Evolutionary conservation across 2,113 vertebrate species (phyloP), one percentile per base, ranked within the genome.

Genomic region (Butastur rufipennis): DNA sequence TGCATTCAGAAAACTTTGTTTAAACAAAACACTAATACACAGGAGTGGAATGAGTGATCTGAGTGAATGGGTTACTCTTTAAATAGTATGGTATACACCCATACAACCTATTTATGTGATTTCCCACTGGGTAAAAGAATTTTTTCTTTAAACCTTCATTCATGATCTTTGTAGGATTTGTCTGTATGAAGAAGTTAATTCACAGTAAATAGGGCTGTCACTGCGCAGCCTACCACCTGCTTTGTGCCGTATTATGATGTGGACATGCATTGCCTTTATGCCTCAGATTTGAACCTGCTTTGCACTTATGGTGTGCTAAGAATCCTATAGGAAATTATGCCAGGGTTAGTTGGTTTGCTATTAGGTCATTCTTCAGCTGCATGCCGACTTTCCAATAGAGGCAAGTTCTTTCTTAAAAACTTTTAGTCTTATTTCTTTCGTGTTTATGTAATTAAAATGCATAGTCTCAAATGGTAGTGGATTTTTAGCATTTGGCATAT

Each of bases 331-430:
- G 13, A 55, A 48, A 31, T 92, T 22, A 45, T 45, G 53, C n/a
- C 34, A 62, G 17, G 66, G 13, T 80, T 56, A 34, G 14, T n/a
- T 73, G 2, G 0, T 68, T 86, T 68, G 38, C 40, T 73, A 1
- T 70, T 56, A 47, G 32, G 34, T 74, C 14, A 25, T 81, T 85
- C 11, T 34, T 82, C 36, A 90, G 21, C 55, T 70, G 34, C 36
- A 18, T 0, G 0, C 36, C 58, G 38, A 45, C 45, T 82, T 93
- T 40, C 27, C 14, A 23, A 1, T 10, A 48, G 27, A 72, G 21
- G 10, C 59, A 70, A 71, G 31, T 66, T 77, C 9, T 62, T 58
- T 42, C 38, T 61, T 47, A 66, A 86, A 81, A 62, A 22, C 10
- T 29, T 85, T 26, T 66, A 8, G 25, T 58, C 38, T 91, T 68